Conservation (phyloP, 2,797 vertebrate species). For the Carapus acus region DNA sequence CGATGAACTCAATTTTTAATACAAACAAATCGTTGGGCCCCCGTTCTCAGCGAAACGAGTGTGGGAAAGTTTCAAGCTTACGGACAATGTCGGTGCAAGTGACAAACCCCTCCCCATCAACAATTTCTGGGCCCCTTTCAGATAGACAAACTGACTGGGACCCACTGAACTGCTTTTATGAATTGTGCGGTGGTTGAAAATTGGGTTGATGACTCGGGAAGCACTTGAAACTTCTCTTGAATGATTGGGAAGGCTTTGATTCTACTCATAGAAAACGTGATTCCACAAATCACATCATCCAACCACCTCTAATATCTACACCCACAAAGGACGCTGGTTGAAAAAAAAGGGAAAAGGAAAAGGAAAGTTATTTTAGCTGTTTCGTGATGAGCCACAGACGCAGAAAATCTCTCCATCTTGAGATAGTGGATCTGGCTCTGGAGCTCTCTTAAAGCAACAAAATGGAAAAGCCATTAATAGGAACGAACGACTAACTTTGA, state of each 20-base stretch:
- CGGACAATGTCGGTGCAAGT: conserved; percentile 55
- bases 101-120: conserved; percentile 56
- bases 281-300: conserved; percentile 18
- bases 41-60: conserved; percentile 38
- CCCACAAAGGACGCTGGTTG: conserved; percentile 25
- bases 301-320: conserved; percentile 26
- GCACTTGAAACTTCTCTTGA: conserved; percentile 44
- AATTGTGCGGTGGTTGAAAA: conserved; percentile 44
- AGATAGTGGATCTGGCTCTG: conserved; percentile 24
- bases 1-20: conserved; percentile 59
- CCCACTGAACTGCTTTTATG: conserved; percentile 59
- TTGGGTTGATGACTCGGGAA: conserved; percentile 47
- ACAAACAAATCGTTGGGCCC: conserved; percentile 60
- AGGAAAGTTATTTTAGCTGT: conserved; percentile 13
- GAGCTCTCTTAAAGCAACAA: conserved; percentile 42
- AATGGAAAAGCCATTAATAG: conserved; percentile 55
- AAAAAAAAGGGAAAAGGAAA: conserved; percentile 21
- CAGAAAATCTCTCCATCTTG: conserved; percentile 17
- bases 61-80: conserved; percentile 66
- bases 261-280: conserved; percentile 29
- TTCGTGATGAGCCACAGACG: conserved; percentile 23
- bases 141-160: conserved; percentile 51
- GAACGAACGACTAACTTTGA: conserved; percentile 32
- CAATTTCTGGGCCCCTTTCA: conserved; percentile 58
- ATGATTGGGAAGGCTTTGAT: conserved; percentile 34